A percentile compares a stretch with the other conserved stretches of the same genome.
Evolutionary conservation across 2,888 invertebrate genomes (phyloP).

Genomic region (Standfussiana lucernea): DNA sequence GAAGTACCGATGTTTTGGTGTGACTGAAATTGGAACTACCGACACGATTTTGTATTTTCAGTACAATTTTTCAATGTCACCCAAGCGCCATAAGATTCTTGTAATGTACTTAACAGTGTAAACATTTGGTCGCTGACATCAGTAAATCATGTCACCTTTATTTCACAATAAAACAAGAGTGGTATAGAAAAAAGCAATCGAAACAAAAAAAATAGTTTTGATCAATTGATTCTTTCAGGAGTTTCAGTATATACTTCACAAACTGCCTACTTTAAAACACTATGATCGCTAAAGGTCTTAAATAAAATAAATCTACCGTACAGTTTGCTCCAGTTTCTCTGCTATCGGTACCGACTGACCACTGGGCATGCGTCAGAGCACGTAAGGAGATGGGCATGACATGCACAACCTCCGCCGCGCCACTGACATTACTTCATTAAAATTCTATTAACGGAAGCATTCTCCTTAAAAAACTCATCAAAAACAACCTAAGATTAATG

Average conservation of each 20-base stretch:
- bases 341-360: conserved; percentile 72
- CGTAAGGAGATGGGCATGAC: conserved; percentile 89
- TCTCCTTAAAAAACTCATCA: conserved; percentile 76
- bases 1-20: neutral
- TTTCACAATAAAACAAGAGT: neutral
- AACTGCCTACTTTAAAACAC: neutral
- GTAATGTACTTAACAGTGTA: neutral
- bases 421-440: conserved; percentile 90
- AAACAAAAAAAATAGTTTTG: neutral
- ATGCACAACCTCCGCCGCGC: conserved; percentile 83
- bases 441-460: conserved; percentile 91
- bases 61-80: neutral
- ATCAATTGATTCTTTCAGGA: neutral
- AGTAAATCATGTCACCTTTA: too few species aligned
- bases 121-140: neutral
- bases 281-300: neutral
- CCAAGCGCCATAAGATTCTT: too few species aligned
- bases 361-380: conserved; percentile 81
- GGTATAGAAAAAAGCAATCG: neutral
- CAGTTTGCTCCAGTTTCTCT: conserved; percentile 72
- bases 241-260: neutral
- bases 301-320: neutral
- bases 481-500: conserved; percentile 53
- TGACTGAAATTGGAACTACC: neutral
- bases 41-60: neutral